A percentile compares a stretch with the other conserved stretches of the same genome.
These are phyloP conservation scores for Theonella swinhoei DNA, from an alignment of 37 sponge, comb jelly and placozoan species.

Conservation along the genomic window DNA sequence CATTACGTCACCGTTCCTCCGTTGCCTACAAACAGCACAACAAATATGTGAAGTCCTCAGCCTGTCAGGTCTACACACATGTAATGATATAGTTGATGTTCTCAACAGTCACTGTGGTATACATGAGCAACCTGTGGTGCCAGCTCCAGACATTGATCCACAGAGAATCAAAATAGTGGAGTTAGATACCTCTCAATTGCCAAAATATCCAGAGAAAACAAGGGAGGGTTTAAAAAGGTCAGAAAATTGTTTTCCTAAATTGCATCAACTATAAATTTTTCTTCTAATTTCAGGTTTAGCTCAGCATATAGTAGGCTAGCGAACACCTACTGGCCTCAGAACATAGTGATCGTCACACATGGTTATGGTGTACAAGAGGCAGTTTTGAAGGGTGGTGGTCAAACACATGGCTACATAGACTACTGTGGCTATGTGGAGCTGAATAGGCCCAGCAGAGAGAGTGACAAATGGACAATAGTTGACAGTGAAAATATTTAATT, in stretches of 20 bases:
- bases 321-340: slow-evolving; percentile 48
- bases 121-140: slow-evolving; percentile 39
- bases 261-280: background rate
- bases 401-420: background rate
- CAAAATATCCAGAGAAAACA: slow-evolving; percentile 47
- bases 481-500: background rate
- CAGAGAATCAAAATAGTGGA: slow-evolving; percentile 7
- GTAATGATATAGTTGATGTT: slow-evolving; percentile 45
- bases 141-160: slow-evolving; percentile 1
- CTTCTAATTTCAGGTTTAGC: slow-evolving; percentile 37
- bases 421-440: slow-evolving; percentile 67
- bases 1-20: slow-evolving; percentile 48
- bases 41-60: slow-evolving; percentile 6
- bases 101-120: slow-evolving; percentile 21
- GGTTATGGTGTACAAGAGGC: slow-evolving; percentile 47
- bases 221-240: slow-evolving; percentile 36
- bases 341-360: slow-evolving; percentile 56
- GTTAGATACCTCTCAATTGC: slow-evolving; percentile 7
- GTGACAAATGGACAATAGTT: slow-evolving; percentile 6
- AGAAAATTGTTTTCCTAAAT: background rate
- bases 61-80: slow-evolving; percentile 35
- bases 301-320: slow-evolving; percentile 38
- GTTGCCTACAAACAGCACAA: slow-evolving; percentile 64
- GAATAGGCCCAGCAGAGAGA: slow-evolving; percentile 7
- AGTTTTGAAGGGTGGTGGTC: background rate